These are phyloP conservation scores for Baccha elongata DNA, from an alignment of 2,888 invertebrate genomes.

Conservation along the genomic window DNA sequence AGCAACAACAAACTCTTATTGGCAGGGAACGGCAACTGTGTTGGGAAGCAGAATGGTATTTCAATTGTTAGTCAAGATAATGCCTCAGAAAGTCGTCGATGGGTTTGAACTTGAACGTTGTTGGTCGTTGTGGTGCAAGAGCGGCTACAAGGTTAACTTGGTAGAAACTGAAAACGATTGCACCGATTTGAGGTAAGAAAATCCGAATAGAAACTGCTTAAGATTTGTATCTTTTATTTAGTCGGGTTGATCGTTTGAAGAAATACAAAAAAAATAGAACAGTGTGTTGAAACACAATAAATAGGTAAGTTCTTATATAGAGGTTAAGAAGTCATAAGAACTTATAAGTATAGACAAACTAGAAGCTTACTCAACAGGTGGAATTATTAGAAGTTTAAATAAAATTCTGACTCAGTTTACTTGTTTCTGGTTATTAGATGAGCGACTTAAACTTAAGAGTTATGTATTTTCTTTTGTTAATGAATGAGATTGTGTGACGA, in stretches of 20 bases:
- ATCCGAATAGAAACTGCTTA: constrained; percentile 7
- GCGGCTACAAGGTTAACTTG: constrained; percentile 70
- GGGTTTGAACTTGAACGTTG: constrained; percentile 69
- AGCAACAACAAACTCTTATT: neutral
- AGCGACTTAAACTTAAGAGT: too few relatives aligned
- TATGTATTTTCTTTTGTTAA: too few relatives aligned
- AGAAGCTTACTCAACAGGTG: too few relatives aligned
- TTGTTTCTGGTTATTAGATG: too few relatives aligned
- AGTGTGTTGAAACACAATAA: constrained; percentile 25
- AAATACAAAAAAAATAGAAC: neutral
- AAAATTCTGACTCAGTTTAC: too few relatives aligned
- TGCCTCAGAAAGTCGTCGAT: constrained; percentile 57
- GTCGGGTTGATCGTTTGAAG: constrained; percentile 16
- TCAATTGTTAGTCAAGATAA: constrained; percentile 32
- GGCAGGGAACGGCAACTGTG: constrained; percentile 10
- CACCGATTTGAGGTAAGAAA: constrained; percentile 32
- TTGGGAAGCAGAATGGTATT: constrained; percentile 25
- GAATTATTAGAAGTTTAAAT: too few relatives aligned
- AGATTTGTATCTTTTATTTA: constrained; percentile 30
- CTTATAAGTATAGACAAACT: too few relatives aligned
- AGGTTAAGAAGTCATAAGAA: too few relatives aligned
- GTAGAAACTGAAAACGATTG: constrained; percentile 55
- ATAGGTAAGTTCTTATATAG: too few relatives aligned
- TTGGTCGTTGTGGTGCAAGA: constrained; percentile 58
- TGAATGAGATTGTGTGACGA: too few relatives aligned